phyloP scores from a whole-genome alignment of 2,113 vertebrate species.

The Gymnobelideus leadbeateri region DNA sequence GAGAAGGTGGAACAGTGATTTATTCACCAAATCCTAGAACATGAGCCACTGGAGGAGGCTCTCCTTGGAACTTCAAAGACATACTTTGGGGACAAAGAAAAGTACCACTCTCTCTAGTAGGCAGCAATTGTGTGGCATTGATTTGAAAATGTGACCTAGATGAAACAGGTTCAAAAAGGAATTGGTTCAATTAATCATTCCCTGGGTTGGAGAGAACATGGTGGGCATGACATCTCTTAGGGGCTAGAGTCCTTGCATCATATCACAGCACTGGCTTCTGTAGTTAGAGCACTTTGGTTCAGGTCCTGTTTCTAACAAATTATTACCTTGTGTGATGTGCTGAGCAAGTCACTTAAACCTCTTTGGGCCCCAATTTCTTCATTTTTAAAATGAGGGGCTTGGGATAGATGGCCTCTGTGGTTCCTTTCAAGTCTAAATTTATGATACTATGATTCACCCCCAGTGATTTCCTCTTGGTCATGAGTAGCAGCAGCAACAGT shows the following conservation, averaged over 20 bases:
- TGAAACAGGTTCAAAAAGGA: neutral
- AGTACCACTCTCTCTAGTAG: neutral
- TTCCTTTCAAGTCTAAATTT: neutral
- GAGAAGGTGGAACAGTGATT: neutral
- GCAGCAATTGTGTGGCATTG: neutral
- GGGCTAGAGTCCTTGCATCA: neutral
- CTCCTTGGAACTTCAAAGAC: neutral
- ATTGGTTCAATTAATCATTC: neutral
- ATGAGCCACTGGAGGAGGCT: neutral
- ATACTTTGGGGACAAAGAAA: neutral
- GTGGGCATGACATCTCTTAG: neutral
- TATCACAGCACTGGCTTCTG: neutral
- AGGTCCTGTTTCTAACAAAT: neutral
- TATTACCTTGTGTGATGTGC: neutral
- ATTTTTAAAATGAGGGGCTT: neutral
- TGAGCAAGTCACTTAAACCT: neutral
- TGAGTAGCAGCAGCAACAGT: neutral
- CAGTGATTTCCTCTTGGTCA: neutral
- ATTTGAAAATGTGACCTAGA: neutral
- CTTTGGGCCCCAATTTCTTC: neutral
- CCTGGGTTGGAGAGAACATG: neutral
- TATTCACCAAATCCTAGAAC: neutral
- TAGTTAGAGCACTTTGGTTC: neutral
- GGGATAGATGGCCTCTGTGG: neutral
- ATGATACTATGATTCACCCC: neutral